Base-by-base conservation (phyloP, 2,113 vertebrate species). In the Corydoras maculifer region DNA sequence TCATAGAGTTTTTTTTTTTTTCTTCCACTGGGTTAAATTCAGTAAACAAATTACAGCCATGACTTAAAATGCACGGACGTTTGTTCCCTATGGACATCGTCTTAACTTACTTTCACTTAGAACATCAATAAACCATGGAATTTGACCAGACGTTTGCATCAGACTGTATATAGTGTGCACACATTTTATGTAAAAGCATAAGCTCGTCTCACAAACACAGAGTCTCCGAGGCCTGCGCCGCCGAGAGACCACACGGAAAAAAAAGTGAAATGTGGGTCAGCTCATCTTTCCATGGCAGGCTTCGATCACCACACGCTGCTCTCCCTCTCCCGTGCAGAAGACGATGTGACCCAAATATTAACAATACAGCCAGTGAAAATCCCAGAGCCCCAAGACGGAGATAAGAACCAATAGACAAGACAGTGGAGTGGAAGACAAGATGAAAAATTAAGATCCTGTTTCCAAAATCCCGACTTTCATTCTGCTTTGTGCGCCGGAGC, bases 251-350 rank as follows among this genome's bases (percentile, higher is more conserved):
- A 61, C 67, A 68, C 68, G 57, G 18, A 25, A 25, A 25, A 61
- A 48, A 79, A 73, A 69, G 77, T 77, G 71, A 76, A 75, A 70
- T 43, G 74, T 80, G 68, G 75, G 84, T 83, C 73, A 79, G 73
- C 75, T 72, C 70, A 69, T 78, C 75, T 81, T 57, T 43, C 13
- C 72, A 57, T 69, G 61, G 59, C 55, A 64, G 58, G 11, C 70
- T 72, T 69, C 70, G 55, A 62, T 76, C 69, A 71, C 74, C 30
- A 62, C 9, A 2, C 57, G 14, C 62, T 49, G 54, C 65, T 58
- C 65, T 9, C 50, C 62, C 15, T 12, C 50, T 61, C 14, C 31
- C 13, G 7, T 54, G 13, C 63, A 71, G 65, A 74, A 30, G 65
- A 18, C 66, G 63, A 77, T 54, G 62, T 68, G 65, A 69, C 72